phyloP scores from a whole-genome alignment of 2,888 invertebrate species.

The Athrips mouffetella region DNA sequence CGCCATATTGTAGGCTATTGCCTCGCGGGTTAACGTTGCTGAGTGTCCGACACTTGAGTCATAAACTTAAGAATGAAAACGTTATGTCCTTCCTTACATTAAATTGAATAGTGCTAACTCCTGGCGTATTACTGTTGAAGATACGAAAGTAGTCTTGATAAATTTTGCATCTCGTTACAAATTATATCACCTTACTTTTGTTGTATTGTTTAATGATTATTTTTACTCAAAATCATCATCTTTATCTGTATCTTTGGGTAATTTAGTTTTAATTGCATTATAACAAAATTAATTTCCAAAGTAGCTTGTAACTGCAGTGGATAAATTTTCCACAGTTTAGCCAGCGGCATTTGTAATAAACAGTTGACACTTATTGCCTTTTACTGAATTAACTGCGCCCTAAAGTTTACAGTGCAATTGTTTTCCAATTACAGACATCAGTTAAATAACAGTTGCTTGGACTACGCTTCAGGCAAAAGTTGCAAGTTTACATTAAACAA shows the following conservation, averaged over 20 bases:
- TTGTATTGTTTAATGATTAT: no score
- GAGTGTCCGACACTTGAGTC: neutral
- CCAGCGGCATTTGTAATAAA: slow-evolving; percentile 4
- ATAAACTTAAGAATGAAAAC: neutral
- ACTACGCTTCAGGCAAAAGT: no score
- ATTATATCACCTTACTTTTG: no score
- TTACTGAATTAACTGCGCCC: neutral
- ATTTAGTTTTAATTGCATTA: neutral
- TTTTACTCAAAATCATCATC: no score
- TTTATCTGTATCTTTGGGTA: neutral
- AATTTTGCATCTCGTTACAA: no score
- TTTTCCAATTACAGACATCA: neutral
- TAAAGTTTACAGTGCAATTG: neutral
- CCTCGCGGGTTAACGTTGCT: slow-evolving; percentile 12
- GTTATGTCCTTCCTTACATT: neutral
- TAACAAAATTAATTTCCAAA: neutral
- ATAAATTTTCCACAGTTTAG: slow-evolving; percentile 1
- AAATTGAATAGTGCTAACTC: neutral
- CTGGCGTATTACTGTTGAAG: neutral
- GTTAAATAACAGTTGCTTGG: no score
- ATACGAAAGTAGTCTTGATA: no score
- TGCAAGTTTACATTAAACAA: no score
- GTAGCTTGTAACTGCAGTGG: neutral
- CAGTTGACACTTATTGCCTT: slow-evolving; percentile 5
- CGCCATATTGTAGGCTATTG: slow-evolving; percentile 46